Conservation (phyloP, 2,113 vertebrate species). For the Xiphias gladius region DNA sequence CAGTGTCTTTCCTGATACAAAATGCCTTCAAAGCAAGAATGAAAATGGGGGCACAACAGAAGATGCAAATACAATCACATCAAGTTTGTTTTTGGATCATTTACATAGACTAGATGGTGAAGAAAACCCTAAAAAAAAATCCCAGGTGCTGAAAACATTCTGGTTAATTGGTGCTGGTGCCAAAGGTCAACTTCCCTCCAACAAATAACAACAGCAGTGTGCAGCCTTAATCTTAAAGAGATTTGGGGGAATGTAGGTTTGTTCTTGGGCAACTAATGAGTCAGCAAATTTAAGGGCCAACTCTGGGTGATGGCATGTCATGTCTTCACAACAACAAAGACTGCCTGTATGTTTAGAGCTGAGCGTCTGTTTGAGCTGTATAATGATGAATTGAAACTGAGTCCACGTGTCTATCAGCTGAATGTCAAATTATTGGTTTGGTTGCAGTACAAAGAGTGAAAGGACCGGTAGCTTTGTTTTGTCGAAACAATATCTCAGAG, state of each 20-base stretch:
- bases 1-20: neutral
- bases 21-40: neutral
- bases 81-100: neutral
- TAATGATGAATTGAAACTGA: slow-evolving; percentile 21
- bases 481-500: neutral
- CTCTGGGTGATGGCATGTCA: neutral
- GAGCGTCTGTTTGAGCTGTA: slow-evolving; percentile 6
- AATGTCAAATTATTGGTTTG: neutral
- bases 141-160: neutral
- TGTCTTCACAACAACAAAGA: slow-evolving; percentile 11
- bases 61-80: neutral
- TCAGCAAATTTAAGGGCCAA: slow-evolving; percentile 33
- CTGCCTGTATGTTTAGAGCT: slow-evolving; percentile 16
- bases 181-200: slow-evolving; percentile 27
- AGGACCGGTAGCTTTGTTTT: neutral
- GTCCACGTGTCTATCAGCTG: slow-evolving; percentile 9
- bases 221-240: slow-evolving; percentile 40
- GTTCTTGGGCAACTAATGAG: slow-evolving; percentile 41
- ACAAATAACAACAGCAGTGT: slow-evolving; percentile 14
- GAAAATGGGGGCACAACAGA: neutral
- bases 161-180: neutral
- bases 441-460: neutral
- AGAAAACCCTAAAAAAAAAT: no score
- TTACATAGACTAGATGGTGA: neutral
- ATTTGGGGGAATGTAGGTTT: slow-evolving; percentile 41